phyloP scores from a whole-genome alignment of 2,113 vertebrate species.

The Phrynosoma platyrhinos region DNA sequence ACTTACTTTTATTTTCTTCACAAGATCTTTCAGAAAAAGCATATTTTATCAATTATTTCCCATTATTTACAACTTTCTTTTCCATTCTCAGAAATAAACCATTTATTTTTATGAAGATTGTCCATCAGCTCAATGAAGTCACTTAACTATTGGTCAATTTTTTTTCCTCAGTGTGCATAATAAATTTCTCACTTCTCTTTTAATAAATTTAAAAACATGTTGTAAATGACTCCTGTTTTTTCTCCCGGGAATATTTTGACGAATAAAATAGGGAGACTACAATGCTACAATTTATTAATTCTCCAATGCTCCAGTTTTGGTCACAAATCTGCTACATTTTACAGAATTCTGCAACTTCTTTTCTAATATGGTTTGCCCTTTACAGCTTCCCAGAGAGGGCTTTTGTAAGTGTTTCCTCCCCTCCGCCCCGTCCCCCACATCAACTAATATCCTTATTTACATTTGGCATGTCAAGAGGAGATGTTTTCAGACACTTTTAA shows the following conservation, averaged over 20 bases:
- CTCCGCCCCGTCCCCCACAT: no score
- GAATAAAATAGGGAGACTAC: not conserved
- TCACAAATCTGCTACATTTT: not conserved
- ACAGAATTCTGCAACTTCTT: not conserved
- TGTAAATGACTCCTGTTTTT: not conserved
- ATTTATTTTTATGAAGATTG: not conserved
- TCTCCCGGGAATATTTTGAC: not conserved
- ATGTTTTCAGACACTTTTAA: constrained; percentile 27
- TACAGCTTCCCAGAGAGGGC: not conserved
- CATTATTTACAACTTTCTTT: not conserved
- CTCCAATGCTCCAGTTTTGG: not conserved
- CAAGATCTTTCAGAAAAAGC: not conserved
- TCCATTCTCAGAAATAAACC: not conserved
- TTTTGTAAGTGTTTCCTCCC: constrained; percentile 8
- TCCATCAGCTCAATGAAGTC: not conserved
- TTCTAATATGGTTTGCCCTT: not conserved
- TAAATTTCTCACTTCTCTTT: constrained; percentile 6
- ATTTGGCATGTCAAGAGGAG: constrained; percentile 13
- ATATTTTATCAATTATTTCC: not conserved
- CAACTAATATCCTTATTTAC: constrained; percentile 32
- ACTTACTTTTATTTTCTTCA: not conserved
- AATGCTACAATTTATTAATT: not conserved
- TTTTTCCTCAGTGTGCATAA: not conserved
- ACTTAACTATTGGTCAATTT: not conserved
- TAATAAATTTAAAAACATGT: not conserved